These are phyloP conservation scores for Scaptomyza flava DNA, from an alignment of 2,888 invertebrate species.

Conservation along the genomic window DNA sequence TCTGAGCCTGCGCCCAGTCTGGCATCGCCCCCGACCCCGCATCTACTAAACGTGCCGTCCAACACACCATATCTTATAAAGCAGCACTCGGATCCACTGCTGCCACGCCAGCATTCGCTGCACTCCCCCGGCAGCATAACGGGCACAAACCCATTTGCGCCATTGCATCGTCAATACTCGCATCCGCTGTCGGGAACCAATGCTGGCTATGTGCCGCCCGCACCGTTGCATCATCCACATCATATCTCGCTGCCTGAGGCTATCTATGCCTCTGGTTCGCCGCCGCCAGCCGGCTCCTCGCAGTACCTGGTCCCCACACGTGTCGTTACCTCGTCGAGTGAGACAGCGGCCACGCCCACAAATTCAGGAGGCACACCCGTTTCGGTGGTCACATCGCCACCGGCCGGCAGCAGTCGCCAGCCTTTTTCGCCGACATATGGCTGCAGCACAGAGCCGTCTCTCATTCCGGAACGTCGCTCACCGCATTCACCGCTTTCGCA, in stretches of 20 bases:
- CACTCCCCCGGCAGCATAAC: slow-evolving; percentile 55
- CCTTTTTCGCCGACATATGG: slow-evolving; percentile 79
- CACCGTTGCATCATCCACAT: slow-evolving; percentile 80
- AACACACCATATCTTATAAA: slow-evolving; percentile 86
- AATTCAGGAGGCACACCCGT: slow-evolving; percentile 52
- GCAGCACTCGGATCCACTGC: slow-evolving; percentile 88
- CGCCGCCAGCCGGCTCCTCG: slow-evolving; percentile 81
- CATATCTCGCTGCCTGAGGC: slow-evolving; percentile 83
- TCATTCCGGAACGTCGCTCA: slow-evolving; percentile 66
- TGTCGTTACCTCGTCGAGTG: slow-evolving; percentile 64
- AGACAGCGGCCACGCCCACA: slow-evolving; percentile 64
- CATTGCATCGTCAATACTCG: slow-evolving; percentile 86
- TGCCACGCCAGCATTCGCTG: slow-evolving; percentile 86
- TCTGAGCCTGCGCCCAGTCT: slow-evolving; percentile 87
- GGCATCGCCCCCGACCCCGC: slow-evolving; percentile 85
- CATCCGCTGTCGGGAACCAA: slow-evolving; percentile 84
- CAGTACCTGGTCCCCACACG: slow-evolving; percentile 80
- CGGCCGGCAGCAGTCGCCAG: slow-evolving; percentile 58
- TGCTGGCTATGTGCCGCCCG: slow-evolving; percentile 58
- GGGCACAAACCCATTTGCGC: slow-evolving; percentile 75
- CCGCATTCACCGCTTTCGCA: slow-evolving; percentile 58
- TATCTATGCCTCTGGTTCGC: slow-evolving; percentile 81
- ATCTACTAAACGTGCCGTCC: slow-evolving; percentile 86
- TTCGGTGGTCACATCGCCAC: slow-evolving; percentile 65
- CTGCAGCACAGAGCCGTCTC: slow-evolving; percentile 56